These are phyloP conservation scores for Lepus americanus DNA, from an alignment of 2,113 vertebrate genomes.

Conservation along the genomic window DNA sequence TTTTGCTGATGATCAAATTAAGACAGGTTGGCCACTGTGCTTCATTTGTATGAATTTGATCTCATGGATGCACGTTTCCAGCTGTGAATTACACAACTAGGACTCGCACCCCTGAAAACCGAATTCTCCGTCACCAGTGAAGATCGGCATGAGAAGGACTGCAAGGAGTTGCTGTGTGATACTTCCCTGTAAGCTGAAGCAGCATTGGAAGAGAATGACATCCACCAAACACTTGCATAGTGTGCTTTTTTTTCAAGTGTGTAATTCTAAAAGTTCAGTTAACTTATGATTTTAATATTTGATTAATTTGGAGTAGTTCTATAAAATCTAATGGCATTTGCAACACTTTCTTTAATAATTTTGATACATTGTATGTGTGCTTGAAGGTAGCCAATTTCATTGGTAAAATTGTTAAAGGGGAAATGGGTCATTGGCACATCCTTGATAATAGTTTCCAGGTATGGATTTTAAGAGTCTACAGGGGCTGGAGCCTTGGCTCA, in stretches of 20 bases:
- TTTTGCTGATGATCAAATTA: conserved; percentile 98
- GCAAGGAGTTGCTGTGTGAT: background rate
- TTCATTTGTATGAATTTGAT: conserved; percentile 95
- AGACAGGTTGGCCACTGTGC: conserved; percentile 97
- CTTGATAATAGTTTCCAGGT: conserved; percentile 41
- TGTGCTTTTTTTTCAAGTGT: conserved; percentile 9
- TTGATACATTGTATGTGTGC: conserved; percentile 39
- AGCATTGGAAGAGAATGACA: conserved; percentile 48
- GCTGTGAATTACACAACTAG: conserved; percentile 97
- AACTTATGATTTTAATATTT: conserved; percentile 56
- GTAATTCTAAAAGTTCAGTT: conserved; percentile 61
- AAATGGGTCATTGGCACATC: conserved; percentile 39
- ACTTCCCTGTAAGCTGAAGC: conserved; percentile 22
- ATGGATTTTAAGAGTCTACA: background rate
- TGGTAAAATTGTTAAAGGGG: background rate
- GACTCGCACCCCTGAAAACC: conserved; percentile 97
- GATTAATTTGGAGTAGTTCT: conserved; percentile 39
- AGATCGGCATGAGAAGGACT: conserved; percentile 74
- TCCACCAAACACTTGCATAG: background rate
- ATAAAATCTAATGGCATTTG: conserved; percentile 51
- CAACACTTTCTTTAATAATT: conserved; percentile 63
- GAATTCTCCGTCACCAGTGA: conserved; percentile 93
- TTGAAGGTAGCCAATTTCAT: conserved; percentile 33
- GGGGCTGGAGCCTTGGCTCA: no score
- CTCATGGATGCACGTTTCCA: conserved; percentile 94